Evolutionary conservation across 2,113 vertebrate species (phyloP), one percentile per base, ranked within the genome.

Genomic region (Butastur rufipennis): DNA sequence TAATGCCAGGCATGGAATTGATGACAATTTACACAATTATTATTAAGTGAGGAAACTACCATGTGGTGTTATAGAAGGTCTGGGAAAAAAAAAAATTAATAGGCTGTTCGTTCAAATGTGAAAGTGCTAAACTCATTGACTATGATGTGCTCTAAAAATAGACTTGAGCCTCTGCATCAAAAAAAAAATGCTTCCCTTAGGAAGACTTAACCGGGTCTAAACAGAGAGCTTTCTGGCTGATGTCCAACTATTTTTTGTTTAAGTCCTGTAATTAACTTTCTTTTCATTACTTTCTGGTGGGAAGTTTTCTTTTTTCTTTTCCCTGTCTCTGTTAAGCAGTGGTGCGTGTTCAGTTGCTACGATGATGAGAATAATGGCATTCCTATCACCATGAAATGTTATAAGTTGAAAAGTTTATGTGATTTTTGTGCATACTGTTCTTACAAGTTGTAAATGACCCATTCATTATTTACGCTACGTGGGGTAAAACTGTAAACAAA

Each of bases 121-220:
- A 90, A 96, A 93, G 59, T 94, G 36, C 71, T 93, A 93, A 96
- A 96, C 63, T 90, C 67, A 38, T 78, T 0, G 1, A 86, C 71
- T 67, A 5, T 34, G 38, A 90, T 55, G 59, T 83, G n/a, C 38
- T 92, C 81, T 93, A 92, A 92, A 96, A 95, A 95, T 59, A 97
- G 66, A n/a, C 18, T 55, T 47, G 67, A 83, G 36, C 59, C 18
- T 83, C n/a, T 50, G 38, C 71, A 81, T 52, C 45, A 71, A 75
- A 81, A 92, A 81, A 86, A 74, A 62, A 66, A 93, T 52, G n/a
- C 50, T 83, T 95, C 79, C 85, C 93, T 86, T 62, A 92, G 87
- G 92, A 96, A 94, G 95, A 88, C 42, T 93, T 92, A 93, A 62
- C 72, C 42, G 50, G 34, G 22, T 65, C 92, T 56, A 81, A 80